Conservation (phyloP, 2,797 vertebrate species). For the Phylloscopus collybita region DNA sequence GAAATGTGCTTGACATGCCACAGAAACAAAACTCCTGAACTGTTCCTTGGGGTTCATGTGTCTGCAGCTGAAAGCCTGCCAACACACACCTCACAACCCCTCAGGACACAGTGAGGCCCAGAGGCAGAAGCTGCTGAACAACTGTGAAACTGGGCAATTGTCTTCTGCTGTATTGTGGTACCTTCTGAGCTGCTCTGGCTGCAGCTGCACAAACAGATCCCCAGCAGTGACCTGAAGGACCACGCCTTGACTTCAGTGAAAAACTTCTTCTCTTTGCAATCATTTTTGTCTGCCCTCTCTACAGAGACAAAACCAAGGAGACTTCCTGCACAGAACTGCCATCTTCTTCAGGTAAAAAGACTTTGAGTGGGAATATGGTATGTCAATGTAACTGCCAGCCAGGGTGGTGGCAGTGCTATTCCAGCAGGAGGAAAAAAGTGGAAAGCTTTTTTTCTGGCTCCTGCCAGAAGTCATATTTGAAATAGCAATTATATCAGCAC, state of each 20-base stretch:
- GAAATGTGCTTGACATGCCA: background rate
- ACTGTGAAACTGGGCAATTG: background rate
- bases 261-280: background rate
- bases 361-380: background rate
- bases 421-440: background rate
- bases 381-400: background rate
- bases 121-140: background rate
- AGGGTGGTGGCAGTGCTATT: background rate
- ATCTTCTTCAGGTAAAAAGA: background rate
- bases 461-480: background rate
- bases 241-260: background rate
- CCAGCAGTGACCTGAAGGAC: background rate
- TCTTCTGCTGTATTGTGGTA: background rate
- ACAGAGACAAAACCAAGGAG: background rate
- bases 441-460: background rate
- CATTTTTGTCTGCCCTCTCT: background rate
- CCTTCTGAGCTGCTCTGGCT: background rate
- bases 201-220: background rate
- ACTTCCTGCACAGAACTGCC: background rate
- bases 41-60: background rate
- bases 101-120: fast-evolving
- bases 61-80: background rate
- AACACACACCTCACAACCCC: background rate
- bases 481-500: background rate
- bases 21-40: background rate